Percentiles rank a stretch among this genome's conserved stretches.
Evolutionary conservation across 2,888 invertebrate genomes (phyloP).

Genomic region (Drosophila atripex): DNA sequence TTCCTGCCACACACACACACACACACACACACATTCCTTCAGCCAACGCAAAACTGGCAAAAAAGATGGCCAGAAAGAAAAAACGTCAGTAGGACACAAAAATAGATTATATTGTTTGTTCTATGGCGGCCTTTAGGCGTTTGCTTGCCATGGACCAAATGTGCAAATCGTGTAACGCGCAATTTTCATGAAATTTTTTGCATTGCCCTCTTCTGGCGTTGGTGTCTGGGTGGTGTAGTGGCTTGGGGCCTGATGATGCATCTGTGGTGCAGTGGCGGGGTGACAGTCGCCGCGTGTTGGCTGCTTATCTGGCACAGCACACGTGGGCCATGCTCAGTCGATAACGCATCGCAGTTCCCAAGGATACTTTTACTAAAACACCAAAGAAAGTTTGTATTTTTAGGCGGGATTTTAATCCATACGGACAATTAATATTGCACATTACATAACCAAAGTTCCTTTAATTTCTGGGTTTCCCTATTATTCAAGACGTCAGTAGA

Average conservation of each 20-base stretch:
- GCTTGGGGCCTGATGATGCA: not conserved
- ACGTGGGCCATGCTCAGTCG: slow-evolving; percentile 38
- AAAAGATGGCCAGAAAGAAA: slow-evolving; percentile 41
- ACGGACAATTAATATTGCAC: too few species aligned
- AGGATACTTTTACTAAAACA: not conserved
- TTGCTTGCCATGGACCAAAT: slow-evolving; percentile 50
- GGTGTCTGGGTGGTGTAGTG: slow-evolving; percentile 8
- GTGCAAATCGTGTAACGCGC: slow-evolving; percentile 66
- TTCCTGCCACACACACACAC: slow-evolving; percentile 29
- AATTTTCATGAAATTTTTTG: slow-evolving; percentile 38
- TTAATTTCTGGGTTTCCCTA: too few species aligned
- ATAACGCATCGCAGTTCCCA: slow-evolving; percentile 52
- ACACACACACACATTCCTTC: slow-evolving; percentile 20
- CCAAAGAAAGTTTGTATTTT: not conserved
- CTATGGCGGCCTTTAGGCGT: slow-evolving; percentile 70
- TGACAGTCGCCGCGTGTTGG: slow-evolving; percentile 62
- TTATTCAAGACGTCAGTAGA: too few species aligned
- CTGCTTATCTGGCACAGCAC: slow-evolving; percentile 69
- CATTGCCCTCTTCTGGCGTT: slow-evolving; percentile 23
- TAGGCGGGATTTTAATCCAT: too few species aligned
- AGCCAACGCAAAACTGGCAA: slow-evolving; percentile 22
- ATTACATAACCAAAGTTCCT: too few species aligned
- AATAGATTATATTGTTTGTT: slow-evolving; percentile 75
- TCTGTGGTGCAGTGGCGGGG: slow-evolving; percentile 25
- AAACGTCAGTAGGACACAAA: slow-evolving; percentile 52